These are phyloP conservation scores for Asobara japonica DNA, from an alignment of 1,140 invertebrate species.

Conservation along the genomic window DNA sequence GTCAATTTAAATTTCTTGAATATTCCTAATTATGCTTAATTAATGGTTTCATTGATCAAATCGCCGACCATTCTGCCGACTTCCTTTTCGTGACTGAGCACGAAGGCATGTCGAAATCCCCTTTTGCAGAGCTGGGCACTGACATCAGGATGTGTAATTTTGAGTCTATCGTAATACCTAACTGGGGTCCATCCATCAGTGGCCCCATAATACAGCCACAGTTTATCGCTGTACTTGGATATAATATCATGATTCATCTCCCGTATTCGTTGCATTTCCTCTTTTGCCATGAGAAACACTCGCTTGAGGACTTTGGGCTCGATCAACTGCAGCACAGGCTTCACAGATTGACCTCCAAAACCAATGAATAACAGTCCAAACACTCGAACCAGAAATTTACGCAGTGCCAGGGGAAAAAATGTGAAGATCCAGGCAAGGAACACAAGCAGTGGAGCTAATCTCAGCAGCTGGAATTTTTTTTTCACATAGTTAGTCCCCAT, in stretches of 20 bases:
- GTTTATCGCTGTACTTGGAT: constrained; percentile 66
- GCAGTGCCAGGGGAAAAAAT: constrained; percentile 69
- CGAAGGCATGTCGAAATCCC: constrained; percentile 80
- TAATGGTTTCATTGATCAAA: constrained; percentile 64
- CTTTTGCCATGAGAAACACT: constrained; percentile 71
- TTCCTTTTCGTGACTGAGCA: constrained; percentile 71
- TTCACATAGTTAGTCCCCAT: no score
- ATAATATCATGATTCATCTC: constrained; percentile 70
- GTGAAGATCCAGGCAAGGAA: constrained; percentile 71
- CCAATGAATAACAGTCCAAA: constrained; percentile 63
- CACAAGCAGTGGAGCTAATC: constrained; percentile 67
- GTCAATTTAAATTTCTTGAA: no score
- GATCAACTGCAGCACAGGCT: constrained; percentile 66
- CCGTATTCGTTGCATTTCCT: constrained; percentile 72
- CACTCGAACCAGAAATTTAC: constrained; percentile 65
- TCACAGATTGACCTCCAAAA: constrained; percentile 59
- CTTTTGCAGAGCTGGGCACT: constrained; percentile 74
- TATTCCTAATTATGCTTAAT: not conserved
- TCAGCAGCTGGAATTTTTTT: constrained; percentile 57
- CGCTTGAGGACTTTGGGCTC: constrained; percentile 66
- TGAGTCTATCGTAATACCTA: constrained; percentile 73
- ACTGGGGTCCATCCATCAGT: constrained; percentile 81
- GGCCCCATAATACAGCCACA: constrained; percentile 81
- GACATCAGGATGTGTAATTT: constrained; percentile 69
- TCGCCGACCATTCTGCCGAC: constrained; percentile 72